Evolutionary conservation across 2,113 vertebrate species (phyloP), one percentile per base, ranked within the genome.

Genomic region (Heterotis niloticus): DNA sequence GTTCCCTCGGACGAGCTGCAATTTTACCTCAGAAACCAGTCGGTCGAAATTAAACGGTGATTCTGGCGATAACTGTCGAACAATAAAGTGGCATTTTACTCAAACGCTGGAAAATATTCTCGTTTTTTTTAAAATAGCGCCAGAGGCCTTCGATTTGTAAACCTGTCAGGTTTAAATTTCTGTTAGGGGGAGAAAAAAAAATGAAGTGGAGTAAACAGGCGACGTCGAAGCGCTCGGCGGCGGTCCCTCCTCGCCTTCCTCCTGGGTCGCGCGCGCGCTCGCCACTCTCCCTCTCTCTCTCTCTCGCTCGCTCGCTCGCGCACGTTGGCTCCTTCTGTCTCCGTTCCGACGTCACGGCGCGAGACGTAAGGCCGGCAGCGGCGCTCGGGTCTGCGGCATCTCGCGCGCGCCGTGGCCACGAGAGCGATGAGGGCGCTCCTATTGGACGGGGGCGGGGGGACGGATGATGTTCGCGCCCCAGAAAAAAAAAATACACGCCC

Each of bases 291-390:
- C 34, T 44, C 34, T 44, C 34, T 44, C 34, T 44, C 34, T 44
- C 34, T 44, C 7, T 7, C 34, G 7, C 34, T 44, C 34, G 7
- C 34, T 44, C 34, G 7, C 34, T 44, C 34, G 34, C 34, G 34
- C 34, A 7, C 78, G 24, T 64, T 79, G 83, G 56, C 77, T 76
- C 65, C 71, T 79, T 23, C 81, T 85, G 85, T 52, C 84, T 83
- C 85, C 67, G 81, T 64, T 65, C 64, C 83, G 82, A 89, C 89
- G 90, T 91, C 87, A 90, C 73, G 59, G 79, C 64, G 72, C 78
- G 80, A 83, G 80, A 84, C 10, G 83, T 79, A 80, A 79, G 78
- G 59, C 67, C 64, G 78, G 66, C 79, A 77, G 67, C 64, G 65
- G 64, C 65, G 73, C 73, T 74, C 81, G 72, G 57, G 70, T 82